Evolutionary conservation across 2,888 invertebrate genomes (phyloP).

Genomic region (Drosophila kambysellisi): DNA sequence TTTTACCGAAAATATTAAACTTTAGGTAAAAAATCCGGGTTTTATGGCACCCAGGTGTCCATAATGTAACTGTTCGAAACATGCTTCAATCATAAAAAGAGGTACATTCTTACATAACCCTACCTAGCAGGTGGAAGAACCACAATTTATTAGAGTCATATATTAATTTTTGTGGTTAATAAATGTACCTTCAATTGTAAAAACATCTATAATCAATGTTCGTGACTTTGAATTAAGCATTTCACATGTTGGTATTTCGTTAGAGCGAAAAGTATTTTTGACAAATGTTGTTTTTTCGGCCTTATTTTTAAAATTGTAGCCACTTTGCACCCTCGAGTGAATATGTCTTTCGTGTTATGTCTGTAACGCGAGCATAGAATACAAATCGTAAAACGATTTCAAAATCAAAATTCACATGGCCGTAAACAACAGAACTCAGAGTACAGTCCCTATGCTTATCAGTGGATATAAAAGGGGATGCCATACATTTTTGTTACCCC

Average conservation of each 20-base stretch:
- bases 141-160: too few species aligned
- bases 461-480: slow-evolving; percentile 51
- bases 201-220: not conserved
- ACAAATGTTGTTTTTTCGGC: not conserved
- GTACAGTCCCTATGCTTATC: slow-evolving; percentile 56
- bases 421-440: slow-evolving; percentile 47
- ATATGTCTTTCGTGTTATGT: slow-evolving; percentile 21
- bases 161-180: too few species aligned
- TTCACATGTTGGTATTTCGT: not conserved
- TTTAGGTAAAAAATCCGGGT: too few species aligned
- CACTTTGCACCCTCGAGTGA: slow-evolving; percentile 37
- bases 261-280: not conserved
- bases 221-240: not conserved
- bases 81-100: too few species aligned
- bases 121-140: too few species aligned
- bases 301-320: not conserved
- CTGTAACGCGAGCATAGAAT: slow-evolving; percentile 60
- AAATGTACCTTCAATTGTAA: not conserved
- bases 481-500: slow-evolving; percentile 22
- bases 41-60: too few species aligned
- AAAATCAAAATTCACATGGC: slow-evolving; percentile 51
- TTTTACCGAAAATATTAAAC: too few species aligned
- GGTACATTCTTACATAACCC: too few species aligned
- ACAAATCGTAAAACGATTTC: slow-evolving; percentile 64
- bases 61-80: too few species aligned